These are phyloP conservation scores for Apodemia zela DNA, from an alignment of 2,888 invertebrate genomes.

Conservation along the genomic window DNA sequence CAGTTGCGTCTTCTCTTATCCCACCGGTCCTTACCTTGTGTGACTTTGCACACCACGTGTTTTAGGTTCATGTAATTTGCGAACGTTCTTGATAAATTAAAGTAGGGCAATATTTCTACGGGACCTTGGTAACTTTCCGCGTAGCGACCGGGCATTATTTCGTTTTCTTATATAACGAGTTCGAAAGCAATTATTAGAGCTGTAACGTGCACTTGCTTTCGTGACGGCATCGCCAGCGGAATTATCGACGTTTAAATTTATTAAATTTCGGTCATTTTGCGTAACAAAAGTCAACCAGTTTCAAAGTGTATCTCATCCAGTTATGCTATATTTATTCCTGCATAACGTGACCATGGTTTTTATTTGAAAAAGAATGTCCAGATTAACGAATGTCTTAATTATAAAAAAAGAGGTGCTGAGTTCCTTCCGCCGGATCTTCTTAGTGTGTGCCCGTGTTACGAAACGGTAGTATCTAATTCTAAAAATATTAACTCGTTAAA, in stretches of 20 bases:
- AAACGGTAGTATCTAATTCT: too few species aligned
- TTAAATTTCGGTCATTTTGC: conserved; percentile 53
- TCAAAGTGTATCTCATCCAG: background rate
- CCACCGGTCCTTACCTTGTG: background rate
- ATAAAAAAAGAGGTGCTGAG: too few species aligned
- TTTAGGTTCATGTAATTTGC: background rate
- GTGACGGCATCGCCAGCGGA: conserved; percentile 42
- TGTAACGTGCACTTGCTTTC: conserved; percentile 52
- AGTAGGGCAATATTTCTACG: conserved; percentile 45
- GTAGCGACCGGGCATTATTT: conserved; percentile 47
- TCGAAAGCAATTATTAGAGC: conserved; percentile 51
- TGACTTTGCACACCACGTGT: background rate
- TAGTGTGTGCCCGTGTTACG: too few species aligned
- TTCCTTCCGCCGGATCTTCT: too few species aligned
- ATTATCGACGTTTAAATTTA: conserved; percentile 55
- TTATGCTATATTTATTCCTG: background rate
- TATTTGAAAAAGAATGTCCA: too few species aligned
- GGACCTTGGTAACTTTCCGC: conserved; percentile 42
- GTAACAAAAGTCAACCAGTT: conserved; percentile 39
- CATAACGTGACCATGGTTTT: conserved; percentile 1
- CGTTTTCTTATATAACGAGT: conserved; percentile 51
- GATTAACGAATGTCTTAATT: too few species aligned
- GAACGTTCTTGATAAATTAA: conserved; percentile 47
- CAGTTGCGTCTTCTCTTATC: too few species aligned
- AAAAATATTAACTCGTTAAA: too few species aligned